Evolutionary conservation across 2,113 vertebrate species (phyloP).

Genomic region (Rutilus rutilus): DNA sequence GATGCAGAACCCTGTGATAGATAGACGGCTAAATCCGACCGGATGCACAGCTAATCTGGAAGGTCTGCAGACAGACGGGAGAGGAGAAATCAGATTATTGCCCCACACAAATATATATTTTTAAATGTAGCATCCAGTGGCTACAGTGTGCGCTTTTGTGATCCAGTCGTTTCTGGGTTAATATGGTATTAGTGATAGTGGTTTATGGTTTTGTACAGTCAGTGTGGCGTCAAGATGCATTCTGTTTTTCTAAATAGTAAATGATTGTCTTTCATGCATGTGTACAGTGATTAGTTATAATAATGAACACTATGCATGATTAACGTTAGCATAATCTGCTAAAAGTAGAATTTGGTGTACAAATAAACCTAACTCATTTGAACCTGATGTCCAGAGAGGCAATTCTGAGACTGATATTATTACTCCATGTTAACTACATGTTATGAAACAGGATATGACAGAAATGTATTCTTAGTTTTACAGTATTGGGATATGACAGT

Average conservation of each 20-base stretch:
- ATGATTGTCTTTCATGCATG: neutral
- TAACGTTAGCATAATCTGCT: neutral
- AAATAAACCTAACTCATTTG: neutral
- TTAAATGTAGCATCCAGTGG: neutral
- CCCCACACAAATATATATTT: neutral
- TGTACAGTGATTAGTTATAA: neutral
- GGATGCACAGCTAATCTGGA: neutral
- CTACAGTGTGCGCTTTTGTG: constrained; percentile 1
- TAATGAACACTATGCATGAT: neutral
- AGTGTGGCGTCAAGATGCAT: neutral
- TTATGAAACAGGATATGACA: neutral
- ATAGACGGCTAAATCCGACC: neutral
- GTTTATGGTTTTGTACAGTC: neutral
- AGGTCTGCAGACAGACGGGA: neutral
- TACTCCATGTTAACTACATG: neutral
- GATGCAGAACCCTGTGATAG: neutral
- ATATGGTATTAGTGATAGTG: constrained; percentile 65
- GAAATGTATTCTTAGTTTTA: neutral
- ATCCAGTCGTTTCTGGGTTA: constrained; percentile 65
- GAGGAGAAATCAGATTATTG: constrained; percentile 36
- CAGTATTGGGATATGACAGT: neutral
- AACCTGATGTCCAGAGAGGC: neutral
- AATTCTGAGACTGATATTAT: no score
- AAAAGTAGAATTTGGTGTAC: neutral
- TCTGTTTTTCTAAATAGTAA: neutral